Conservation (phyloP, 2,888 invertebrate genomes). For the Cactoblastis cactorum region DNA sequence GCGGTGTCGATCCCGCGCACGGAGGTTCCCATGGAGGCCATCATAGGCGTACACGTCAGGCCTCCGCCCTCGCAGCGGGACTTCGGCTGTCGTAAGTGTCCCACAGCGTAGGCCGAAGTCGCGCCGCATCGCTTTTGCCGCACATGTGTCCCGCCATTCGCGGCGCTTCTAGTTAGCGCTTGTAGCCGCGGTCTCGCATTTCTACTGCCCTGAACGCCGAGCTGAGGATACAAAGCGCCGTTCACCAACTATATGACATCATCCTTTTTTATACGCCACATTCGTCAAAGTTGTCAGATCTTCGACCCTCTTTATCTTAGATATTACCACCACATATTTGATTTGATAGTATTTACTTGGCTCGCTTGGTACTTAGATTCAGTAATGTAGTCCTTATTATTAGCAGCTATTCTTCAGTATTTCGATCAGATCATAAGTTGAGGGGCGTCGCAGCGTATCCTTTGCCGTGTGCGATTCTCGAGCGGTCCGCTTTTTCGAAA, state of each 20-base stretch:
- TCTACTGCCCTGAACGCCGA: constrained; percentile 18
- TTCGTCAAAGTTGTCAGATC: background rate
- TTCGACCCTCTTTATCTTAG: background rate
- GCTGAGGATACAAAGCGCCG: background rate
- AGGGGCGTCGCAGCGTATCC: constrained; percentile 2
- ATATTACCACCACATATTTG: constrained; percentile 1
- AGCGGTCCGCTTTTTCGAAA: constrained; percentile 7
- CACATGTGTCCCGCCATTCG: constrained; percentile 64
- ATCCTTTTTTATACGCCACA: background rate
- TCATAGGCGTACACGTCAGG: constrained; percentile 96
- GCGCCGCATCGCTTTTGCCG: constrained; percentile 52
- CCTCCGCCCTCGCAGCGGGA: constrained; percentile 92
- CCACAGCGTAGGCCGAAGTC: constrained; percentile 37
- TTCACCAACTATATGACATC: background rate
- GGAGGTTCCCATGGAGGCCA: constrained; percentile 99
- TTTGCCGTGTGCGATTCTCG: constrained; percentile 6
- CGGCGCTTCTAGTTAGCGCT: constrained; percentile 36
- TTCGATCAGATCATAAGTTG: constrained; percentile 1
- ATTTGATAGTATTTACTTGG: background rate
- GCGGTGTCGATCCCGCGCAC: too few relatives aligned
- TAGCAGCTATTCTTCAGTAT: background rate
- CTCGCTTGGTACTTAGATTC: constrained; percentile 11
- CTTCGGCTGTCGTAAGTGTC: constrained; percentile 88
- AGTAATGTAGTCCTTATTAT: background rate
- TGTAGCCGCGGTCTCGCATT: constrained; percentile 24